phyloP scores from a whole-genome alignment of 1,140 invertebrate genomes.

The Brachionus sp. region DNA sequence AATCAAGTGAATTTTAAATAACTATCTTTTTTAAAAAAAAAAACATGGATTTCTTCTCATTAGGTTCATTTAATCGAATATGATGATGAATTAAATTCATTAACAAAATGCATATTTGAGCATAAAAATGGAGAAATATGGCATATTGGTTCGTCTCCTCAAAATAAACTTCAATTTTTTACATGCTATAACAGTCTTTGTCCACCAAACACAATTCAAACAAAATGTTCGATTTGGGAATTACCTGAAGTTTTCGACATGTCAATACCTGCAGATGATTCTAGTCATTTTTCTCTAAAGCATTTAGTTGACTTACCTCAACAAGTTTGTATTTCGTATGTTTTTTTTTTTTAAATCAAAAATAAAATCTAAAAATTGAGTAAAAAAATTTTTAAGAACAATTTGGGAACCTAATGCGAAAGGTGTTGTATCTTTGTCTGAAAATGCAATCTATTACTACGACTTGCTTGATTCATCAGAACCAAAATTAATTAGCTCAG shows the following conservation, averaged over 20 bases:
- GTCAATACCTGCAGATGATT: constrained; percentile 20
- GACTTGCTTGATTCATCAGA: background rate
- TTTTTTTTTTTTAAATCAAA: background rate
- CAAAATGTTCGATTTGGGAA: constrained; percentile 35
- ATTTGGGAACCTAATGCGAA: constrained; percentile 21
- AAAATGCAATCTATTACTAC: constrained; percentile 11
- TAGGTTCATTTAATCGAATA: constrained; percentile 44
- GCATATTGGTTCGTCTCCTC: constrained; percentile 39
- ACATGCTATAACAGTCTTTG: constrained; percentile 25
- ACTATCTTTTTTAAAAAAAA: background rate
- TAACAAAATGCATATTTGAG: constrained; percentile 32
- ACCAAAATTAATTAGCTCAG: constrained; percentile 8
- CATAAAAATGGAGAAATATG: constrained; percentile 43
- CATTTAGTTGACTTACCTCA: background rate
- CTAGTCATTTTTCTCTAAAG: constrained; percentile 1
- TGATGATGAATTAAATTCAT: constrained; percentile 14
- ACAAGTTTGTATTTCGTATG: background rate
- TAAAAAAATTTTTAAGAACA: background rate
- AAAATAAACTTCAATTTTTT: constrained; percentile 40
- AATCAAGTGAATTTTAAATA: background rate
- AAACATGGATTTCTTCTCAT: background rate
- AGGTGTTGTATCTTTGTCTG: background rate
- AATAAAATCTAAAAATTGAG: background rate
- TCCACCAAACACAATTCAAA: background rate
- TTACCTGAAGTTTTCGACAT: constrained; percentile 16